These are phyloP conservation scores for Plotosus lineatus DNA, from an alignment of 2,113 vertebrate genomes.

Conservation along the genomic window DNA sequence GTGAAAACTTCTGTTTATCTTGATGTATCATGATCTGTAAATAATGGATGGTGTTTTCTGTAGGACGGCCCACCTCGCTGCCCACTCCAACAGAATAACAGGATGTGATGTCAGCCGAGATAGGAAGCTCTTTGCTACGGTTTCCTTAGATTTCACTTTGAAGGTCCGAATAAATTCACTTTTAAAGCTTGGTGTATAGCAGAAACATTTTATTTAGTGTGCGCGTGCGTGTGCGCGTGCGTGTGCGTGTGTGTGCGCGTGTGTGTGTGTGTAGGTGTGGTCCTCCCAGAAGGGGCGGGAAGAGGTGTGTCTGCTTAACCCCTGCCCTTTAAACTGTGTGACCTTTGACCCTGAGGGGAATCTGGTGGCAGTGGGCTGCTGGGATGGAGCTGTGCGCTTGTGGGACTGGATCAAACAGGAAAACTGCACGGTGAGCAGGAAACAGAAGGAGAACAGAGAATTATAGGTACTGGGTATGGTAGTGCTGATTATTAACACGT, in stretches of 20 bases:
- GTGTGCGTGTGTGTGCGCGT: too few species aligned
- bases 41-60: not conserved
- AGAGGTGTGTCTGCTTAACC: constrained; percentile 57
- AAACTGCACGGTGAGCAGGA: constrained; percentile 57
- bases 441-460: not conserved
- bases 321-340: constrained; percentile 77
- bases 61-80: constrained; percentile 74
- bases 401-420: constrained; percentile 73
- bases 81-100: constrained; percentile 77
- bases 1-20: not conserved
- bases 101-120: constrained; percentile 76
- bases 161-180: constrained; percentile 71
- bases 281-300: constrained; percentile 66
- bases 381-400: constrained; percentile 74
- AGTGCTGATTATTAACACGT: not conserved
- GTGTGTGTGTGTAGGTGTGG: constrained; percentile 76
- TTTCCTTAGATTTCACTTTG: constrained; percentile 77
- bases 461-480: not conserved
- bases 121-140: constrained; percentile 75
- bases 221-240: too few species aligned
- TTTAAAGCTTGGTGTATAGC: not conserved
- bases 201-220: not conserved
- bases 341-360: constrained; percentile 77
- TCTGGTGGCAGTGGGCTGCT: constrained; percentile 76
- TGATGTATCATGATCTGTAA: not conserved